Percentiles rank a stretch among this genome's conserved stretches.
These are phyloP conservation scores for Cercocebus atys DNA, from an alignment of 2,113 vertebrate species.

Conservation along the genomic window DNA sequence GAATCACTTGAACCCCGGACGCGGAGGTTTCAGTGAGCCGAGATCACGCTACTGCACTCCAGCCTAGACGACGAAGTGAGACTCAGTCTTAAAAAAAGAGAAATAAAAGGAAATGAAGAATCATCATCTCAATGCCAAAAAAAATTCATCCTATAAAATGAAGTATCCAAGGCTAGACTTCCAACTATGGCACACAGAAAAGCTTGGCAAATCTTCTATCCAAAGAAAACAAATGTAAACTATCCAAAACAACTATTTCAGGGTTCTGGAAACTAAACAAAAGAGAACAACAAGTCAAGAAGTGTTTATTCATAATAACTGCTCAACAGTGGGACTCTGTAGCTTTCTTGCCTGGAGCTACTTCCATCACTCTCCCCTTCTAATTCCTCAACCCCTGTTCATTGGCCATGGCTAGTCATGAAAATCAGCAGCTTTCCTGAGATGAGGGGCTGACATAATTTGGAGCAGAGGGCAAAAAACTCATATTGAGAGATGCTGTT, in stretches of 20 bases:
- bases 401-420: background rate
- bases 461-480: background rate
- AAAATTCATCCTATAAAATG: background rate
- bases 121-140: background rate
- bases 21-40: background rate
- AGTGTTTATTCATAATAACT: constrained; percentile 39
- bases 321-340: background rate
- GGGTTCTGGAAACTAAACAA: background rate
- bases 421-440: background rate
- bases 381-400: background rate
- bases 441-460: background rate
- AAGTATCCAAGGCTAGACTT: constrained; percentile 1
- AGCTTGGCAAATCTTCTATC: constrained; percentile 1
- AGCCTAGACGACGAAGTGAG: background rate
- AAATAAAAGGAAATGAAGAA: background rate
- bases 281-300: background rate
- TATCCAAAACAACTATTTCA: constrained; percentile 17
- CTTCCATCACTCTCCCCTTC: background rate
- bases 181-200: background rate
- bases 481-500: background rate
- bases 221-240: background rate
- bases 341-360: background rate
- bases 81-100: background rate
- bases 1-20: background rate
- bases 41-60: background rate